Base-by-base conservation (phyloP, 2,888 invertebrate species). In the Nymphalis urticae region DNA sequence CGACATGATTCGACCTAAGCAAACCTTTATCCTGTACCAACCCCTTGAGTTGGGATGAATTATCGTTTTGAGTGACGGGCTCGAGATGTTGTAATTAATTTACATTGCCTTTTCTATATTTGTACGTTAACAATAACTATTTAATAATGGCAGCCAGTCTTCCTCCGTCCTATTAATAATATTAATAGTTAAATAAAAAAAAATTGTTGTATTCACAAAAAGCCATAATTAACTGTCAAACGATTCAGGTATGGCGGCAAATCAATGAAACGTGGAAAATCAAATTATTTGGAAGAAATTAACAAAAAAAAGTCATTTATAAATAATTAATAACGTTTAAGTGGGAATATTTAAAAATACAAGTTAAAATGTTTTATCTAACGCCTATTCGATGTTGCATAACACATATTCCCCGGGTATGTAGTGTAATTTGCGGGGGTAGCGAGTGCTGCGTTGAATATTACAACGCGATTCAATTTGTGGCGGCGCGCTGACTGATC, bases 381-480 rank as follows among this genome's bases (percentile, higher is more conserved):
- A 19, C 48, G 5, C 7, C 16, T 32, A 32, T 50, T 13, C 51
- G 16, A 48, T 47, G 53, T 64, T n/a, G 6, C 48, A 64, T n/a
- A 64, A 48, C 64, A 48, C 32, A 53, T 48, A 27, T 32, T 59
- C 51, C 47, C 42, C 17, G 51, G 54, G 54, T 32, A 56, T 50
- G 67, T 51, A 24, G 51, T 48, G 48, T 63, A 63, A 68, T 64
- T 68, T 63, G 47, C 48, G 48, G 19, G 59, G 60, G 68, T 21
- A 54, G 47, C 32, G 54, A 27, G 53, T 21, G 48, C 27, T 32
- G 53, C 54, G 62, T 53, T 68, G 61, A 68, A 72, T 72, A 72
- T 71, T 61, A 68, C 71, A 66, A 42, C 66, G 54, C 67, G 70
- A 73, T 73, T 73, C 72, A 73, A 73, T 73, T 73, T 73, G 70